phyloP scores from a whole-genome alignment of 2,888 invertebrate genomes.

The Seira musarum region DNA sequence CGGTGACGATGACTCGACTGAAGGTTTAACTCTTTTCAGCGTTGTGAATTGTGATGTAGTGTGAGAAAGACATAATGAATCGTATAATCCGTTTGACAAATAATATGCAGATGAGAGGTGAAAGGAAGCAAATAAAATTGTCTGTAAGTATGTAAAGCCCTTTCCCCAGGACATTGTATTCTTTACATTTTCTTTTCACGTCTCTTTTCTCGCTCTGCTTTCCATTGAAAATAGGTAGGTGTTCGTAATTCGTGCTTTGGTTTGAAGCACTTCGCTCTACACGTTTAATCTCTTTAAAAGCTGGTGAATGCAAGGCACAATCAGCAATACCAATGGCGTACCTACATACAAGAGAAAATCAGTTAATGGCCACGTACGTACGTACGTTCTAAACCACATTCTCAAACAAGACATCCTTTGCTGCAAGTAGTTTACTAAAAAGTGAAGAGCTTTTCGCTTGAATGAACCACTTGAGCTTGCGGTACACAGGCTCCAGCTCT shows the following conservation, averaged over 20 bases:
- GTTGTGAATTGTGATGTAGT: constrained; percentile 1
- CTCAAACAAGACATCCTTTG: background rate
- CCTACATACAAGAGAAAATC: too few species aligned
- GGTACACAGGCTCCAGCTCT: too few species aligned
- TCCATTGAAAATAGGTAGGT: background rate
- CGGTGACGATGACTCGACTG: constrained; percentile 1
- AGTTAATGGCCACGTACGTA: background rate
- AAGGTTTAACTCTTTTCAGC: background rate
- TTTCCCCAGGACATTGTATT: constrained; percentile 1
- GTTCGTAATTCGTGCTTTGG: constrained; percentile 11
- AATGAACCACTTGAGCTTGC: background rate
- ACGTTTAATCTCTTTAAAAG: constrained; percentile 19
- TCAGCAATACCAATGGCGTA: background rate
- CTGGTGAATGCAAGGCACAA: constrained; percentile 4
- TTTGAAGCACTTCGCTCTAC: constrained; percentile 10
- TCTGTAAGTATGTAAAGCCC: background rate
- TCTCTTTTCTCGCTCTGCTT: background rate
- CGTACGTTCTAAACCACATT: background rate
- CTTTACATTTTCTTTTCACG: background rate
- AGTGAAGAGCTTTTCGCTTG: background rate
- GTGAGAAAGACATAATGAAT: constrained; percentile 13
- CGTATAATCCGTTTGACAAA: constrained; percentile 22
- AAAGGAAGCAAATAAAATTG: constrained; percentile 18
- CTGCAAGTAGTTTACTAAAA: background rate
- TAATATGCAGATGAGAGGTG: constrained; percentile 19